Percentiles rank a stretch among this genome's conserved stretches.
Conservation (phyloP, 2,113 vertebrate genomes). For the Perca fluviatilis region DNA sequence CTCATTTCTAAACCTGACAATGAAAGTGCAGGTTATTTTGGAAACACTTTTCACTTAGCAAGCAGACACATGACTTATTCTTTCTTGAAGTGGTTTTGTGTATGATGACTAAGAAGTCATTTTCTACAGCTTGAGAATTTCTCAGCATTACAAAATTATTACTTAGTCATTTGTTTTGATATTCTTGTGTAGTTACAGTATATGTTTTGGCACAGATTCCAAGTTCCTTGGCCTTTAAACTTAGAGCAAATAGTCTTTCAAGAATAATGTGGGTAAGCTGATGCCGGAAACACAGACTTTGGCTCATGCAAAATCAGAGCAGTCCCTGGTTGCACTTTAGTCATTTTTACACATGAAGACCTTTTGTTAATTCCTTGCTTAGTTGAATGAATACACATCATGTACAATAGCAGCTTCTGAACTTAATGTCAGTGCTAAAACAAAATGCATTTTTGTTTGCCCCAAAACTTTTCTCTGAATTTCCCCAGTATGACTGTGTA, state of each 20-base stretch:
- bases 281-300: not conserved
- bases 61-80: slow-evolving; percentile 25
- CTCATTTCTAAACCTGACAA: slow-evolving; percentile 8
- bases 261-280: not conserved
- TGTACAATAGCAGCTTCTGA: not conserved
- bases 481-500: not conserved
- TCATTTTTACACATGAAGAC: not conserved
- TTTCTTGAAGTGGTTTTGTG: slow-evolving; percentile 49
- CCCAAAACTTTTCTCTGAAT: not conserved
- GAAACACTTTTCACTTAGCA: slow-evolving; percentile 26
- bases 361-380: not conserved
- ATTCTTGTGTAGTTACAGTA: not conserved
- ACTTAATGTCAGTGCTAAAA: not conserved
- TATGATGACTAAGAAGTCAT: slow-evolving; percentile 38
- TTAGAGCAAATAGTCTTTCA: not conserved
- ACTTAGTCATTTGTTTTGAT: slow-evolving; percentile 25
- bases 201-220: not conserved
- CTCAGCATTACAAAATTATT: slow-evolving; percentile 20
- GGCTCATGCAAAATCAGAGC: not conserved
- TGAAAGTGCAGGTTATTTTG: slow-evolving; percentile 43
- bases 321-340: not conserved
- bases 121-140: slow-evolving; percentile 40
- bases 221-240: slow-evolving; percentile 11
- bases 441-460: not conserved
- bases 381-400: not conserved